phyloP scores from a whole-genome alignment of 2,113 vertebrate genomes.

The Chamaetylas fuelleborni region DNA sequence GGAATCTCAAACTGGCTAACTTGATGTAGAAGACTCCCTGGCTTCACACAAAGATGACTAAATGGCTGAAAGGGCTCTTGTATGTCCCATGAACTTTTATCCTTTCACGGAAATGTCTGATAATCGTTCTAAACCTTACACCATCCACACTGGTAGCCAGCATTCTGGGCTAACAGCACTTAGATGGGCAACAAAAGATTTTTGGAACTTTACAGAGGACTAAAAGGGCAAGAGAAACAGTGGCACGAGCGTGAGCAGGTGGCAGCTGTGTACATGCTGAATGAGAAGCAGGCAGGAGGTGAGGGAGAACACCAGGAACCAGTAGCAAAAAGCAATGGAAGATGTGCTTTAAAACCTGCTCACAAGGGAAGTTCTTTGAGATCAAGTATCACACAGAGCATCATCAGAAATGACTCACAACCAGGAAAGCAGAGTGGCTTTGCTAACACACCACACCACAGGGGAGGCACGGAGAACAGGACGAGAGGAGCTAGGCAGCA shows the following conservation, averaged over 20 bases:
- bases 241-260: not conserved
- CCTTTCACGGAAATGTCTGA: not conserved
- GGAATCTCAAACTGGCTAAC: not conserved
- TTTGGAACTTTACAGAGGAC: not conserved
- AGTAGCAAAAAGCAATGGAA: not conserved
- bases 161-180: not conserved
- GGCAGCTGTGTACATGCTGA: not conserved
- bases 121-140: not conserved
- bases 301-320: not conserved
- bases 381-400: not conserved
- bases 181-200: not conserved
- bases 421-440: not conserved
- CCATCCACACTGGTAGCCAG: not conserved
- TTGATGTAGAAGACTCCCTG: not conserved
- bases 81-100: not conserved
- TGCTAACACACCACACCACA: constrained; percentile 1
- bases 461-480: not conserved
- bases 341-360: not conserved
- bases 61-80: not conserved
- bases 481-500: not conserved
- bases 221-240: not conserved
- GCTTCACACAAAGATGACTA: not conserved
- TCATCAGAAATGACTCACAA: not conserved
- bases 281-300: not conserved
- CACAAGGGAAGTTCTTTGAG: not conserved